These are phyloP conservation scores for Glossophaga mutica DNA, from an alignment of 2,797 vertebrate species.

Conservation along the genomic window DNA sequence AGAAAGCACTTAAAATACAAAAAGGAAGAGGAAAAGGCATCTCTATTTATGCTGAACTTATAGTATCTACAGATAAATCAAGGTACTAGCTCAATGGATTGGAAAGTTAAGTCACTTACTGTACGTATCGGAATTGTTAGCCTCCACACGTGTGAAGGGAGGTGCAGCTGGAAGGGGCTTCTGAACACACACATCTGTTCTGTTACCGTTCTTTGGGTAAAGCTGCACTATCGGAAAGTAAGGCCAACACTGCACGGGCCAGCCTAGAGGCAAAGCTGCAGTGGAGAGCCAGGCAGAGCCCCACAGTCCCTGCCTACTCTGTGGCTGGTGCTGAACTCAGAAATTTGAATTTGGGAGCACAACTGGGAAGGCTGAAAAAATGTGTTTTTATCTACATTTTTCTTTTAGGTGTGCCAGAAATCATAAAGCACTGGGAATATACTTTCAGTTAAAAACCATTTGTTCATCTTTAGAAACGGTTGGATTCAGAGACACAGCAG, in stretches of 20 bases:
- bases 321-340: neutral
- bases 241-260: neutral
- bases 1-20: neutral
- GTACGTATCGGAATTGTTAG: constrained; percentile 66
- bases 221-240: neutral
- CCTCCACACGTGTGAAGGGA: neutral
- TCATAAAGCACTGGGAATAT: neutral
- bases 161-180: neutral
- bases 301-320: neutral
- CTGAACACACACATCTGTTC: neutral
- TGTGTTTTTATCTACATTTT: constrained; percentile 6
- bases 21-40: neutral
- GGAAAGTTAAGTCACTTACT: constrained; percentile 70
- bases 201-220: neutral
- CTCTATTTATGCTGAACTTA: constrained; percentile 68
- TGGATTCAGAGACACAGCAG: neutral
- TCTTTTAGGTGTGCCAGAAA: neutral
- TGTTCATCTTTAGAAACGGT: neutral
- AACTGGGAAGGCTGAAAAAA: neutral
- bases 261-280: neutral
- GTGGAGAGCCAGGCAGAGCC: neutral
- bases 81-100: constrained; percentile 59
- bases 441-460: neutral
- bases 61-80: constrained; percentile 75
- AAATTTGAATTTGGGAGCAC: neutral